phyloP scores from a whole-genome alignment of 2,113 vertebrate species.

The Hemiprocne comata region DNA sequence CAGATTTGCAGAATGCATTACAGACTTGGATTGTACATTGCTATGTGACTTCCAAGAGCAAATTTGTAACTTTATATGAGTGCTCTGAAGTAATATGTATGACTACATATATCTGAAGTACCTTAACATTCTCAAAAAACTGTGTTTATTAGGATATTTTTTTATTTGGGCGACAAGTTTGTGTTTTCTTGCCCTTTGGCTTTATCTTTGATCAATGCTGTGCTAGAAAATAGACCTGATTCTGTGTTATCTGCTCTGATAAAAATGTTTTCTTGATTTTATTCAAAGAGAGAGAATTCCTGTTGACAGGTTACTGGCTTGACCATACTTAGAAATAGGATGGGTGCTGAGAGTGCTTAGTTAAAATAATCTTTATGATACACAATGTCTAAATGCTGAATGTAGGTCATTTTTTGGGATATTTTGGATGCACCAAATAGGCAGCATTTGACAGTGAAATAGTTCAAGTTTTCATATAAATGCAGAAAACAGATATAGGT shows the following conservation, averaged over 20 bases:
- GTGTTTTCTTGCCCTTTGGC: not conserved
- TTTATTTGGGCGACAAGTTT: not conserved
- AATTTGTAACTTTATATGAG: not conserved
- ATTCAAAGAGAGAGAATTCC: not conserved
- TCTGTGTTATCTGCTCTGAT: not conserved
- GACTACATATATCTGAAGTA: not conserved
- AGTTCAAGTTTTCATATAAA: not conserved
- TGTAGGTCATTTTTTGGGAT: not conserved
- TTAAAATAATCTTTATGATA: not conserved
- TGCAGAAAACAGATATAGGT: not conserved
- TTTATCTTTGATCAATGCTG: not conserved
- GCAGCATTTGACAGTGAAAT: not conserved
- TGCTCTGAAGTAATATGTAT: not conserved
- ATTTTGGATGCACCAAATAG: not conserved
- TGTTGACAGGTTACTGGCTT: not conserved
- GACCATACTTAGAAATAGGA: not conserved
- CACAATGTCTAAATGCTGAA: not conserved
- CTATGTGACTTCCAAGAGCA: not conserved
- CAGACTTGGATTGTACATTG: not conserved
- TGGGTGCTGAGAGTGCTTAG: not conserved
- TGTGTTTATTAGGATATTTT: not conserved
- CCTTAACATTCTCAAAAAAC: not conserved
- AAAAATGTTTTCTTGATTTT: not conserved
- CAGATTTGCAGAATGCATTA: rapidly evolving
- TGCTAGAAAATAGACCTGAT: not conserved